These are phyloP conservation scores for Halichoeres trimaculatus DNA, from an alignment of 2,113 vertebrate genomes.

Conservation along the genomic window DNA sequence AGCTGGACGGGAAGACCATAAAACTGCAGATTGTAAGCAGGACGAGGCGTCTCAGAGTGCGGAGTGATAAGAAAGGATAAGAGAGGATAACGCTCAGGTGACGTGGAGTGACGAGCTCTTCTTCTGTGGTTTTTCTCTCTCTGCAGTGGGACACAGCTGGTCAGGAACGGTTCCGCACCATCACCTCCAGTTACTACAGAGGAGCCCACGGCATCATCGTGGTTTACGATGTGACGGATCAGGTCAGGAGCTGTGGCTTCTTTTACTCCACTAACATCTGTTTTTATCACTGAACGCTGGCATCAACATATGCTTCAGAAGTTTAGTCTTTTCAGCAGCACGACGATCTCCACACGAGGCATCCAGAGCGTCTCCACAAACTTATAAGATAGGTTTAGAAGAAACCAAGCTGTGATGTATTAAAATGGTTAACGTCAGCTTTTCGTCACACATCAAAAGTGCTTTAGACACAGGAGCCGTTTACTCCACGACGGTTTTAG, in stretches of 20 bases:
- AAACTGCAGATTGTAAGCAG: slow-evolving; percentile 99
- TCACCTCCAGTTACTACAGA: slow-evolving; percentile 99
- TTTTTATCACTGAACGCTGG: too few species aligned
- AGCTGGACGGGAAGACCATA: slow-evolving; percentile 98
- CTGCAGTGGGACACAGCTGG: slow-evolving; percentile 97
- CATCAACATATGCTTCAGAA: too few species aligned
- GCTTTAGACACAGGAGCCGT: too few species aligned
- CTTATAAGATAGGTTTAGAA: too few species aligned
- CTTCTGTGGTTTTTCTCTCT: neutral
- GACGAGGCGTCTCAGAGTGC: neutral
- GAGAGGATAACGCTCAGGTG: neutral
- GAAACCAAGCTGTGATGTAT: too few species aligned
- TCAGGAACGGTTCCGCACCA: slow-evolving; percentile 97
- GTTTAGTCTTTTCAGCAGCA: too few species aligned
- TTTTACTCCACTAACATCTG: too few species aligned
- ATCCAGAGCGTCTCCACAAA: too few species aligned
- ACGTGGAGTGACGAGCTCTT: slow-evolving; percentile 6
- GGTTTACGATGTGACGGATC: slow-evolving; percentile 97
- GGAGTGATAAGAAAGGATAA: neutral
- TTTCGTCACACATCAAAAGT: too few species aligned
- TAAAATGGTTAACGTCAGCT: too few species aligned
- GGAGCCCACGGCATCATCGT: slow-evolving; percentile 98
- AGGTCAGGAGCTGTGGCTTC: slow-evolving; percentile 82
- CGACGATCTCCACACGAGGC: too few species aligned
- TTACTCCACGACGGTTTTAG: too few species aligned